Evolutionary conservation across 2,888 invertebrate species (phyloP), one percentile per base, ranked within the genome.

Genomic region (Cyclophora albipunctata): DNA sequence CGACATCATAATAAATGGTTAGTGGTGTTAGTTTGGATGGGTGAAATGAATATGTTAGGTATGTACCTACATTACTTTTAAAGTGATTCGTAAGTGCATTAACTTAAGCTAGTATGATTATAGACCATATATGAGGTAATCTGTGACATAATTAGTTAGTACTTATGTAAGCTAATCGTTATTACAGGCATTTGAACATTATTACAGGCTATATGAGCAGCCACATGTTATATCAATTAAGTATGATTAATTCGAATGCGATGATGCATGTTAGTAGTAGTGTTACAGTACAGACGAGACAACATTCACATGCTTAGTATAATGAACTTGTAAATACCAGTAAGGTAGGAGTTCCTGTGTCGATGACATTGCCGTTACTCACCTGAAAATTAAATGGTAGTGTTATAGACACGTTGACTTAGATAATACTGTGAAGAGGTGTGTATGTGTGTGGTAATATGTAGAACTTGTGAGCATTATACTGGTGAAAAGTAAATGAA

Each of bases 291-390:
- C 5, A 6, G 48, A 47, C 47, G 48, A 45, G 50, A 62, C 57
- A 57, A 59, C 51, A 55, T 55, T 47, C 47, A 57, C 78, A 78
- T 81, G 79, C 80, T 66, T 62, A 71, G 64, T 73, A 37, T 37
- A 68, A 66, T 43, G 69, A 71, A 66, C 66, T 71, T 74, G 72
- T 84, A 85, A 78, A 78, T 88, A 88, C 88, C 88, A 88, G 85
- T 73, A 88, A 72, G 70, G 88, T 85, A 66, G 85, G 82, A 71
- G 88, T 87, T 81, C 88, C 88, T 68, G 87, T 84, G 73, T 88
- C 88, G 87, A 88, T 84, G 86, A 87, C 87, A 87, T 88, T 88
- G 85, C 88, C 88, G 87, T 88, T 88, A 88, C 88, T 87, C 87
- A 88, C 87, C 88, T 88, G 85, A 66, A 86, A 86, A 43, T 5